phyloP scores from a whole-genome alignment of 2,888 invertebrate genomes.

The Listrodromus nycthemerus region DNA sequence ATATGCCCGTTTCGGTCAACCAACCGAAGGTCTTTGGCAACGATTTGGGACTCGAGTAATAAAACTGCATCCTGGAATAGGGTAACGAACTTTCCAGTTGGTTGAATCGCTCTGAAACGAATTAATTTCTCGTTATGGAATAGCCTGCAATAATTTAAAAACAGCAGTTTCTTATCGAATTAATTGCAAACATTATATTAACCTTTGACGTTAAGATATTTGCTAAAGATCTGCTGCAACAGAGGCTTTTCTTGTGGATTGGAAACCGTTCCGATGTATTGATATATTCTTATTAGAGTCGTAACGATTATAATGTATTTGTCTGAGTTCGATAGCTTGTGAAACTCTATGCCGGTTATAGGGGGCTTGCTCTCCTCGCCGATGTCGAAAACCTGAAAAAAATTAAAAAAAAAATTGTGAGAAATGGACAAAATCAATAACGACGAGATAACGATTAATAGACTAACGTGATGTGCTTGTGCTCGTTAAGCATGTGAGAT shows the following conservation, averaged over 20 bases:
- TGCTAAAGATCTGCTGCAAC: slow-evolving; percentile 92
- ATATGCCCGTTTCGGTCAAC: slow-evolving; percentile 94
- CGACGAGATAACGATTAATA: slow-evolving; percentile 16
- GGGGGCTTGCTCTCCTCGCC: slow-evolving; percentile 91
- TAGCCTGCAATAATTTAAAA: neutral
- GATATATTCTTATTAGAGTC: slow-evolving; percentile 93
- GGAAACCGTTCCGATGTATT: slow-evolving; percentile 91
- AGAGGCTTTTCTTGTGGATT: slow-evolving; percentile 92
- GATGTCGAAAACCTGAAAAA: slow-evolving; percentile 92
- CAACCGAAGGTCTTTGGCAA: slow-evolving; percentile 93
- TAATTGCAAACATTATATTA: slow-evolving; percentile 58
- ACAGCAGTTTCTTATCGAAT: neutral
- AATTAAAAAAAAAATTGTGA: slow-evolving; percentile 65
- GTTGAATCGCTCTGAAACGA: slow-evolving; percentile 86
- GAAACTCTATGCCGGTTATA: slow-evolving; percentile 95
- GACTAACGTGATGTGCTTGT: slow-evolving; percentile 24
- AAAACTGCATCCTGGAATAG: slow-evolving; percentile 93
- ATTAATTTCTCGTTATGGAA: slow-evolving; percentile 28
- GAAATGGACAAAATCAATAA: slow-evolving; percentile 9
- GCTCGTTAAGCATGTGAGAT: slow-evolving; percentile 14
- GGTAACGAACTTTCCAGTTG: slow-evolving; percentile 90
- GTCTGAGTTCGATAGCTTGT: slow-evolving; percentile 89
- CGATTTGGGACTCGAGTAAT: slow-evolving; percentile 88
- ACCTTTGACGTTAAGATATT: slow-evolving; percentile 91
- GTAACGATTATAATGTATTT: slow-evolving; percentile 94